Base-by-base conservation (phyloP, 1,140 invertebrate genomes). In the Dinothrombium tinctorium region DNA sequence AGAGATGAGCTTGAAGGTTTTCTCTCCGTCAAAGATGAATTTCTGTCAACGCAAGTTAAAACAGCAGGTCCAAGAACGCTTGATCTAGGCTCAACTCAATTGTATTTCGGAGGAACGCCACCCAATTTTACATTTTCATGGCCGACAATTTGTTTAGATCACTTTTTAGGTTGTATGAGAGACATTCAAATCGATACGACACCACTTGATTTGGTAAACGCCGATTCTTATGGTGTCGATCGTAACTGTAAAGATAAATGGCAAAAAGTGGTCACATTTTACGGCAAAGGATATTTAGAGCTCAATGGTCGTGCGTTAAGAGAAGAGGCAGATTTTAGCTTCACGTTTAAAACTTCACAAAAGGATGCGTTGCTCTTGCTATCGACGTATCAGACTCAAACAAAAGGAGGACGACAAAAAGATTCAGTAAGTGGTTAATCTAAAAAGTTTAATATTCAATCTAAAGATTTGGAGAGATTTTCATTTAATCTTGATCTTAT, bases 81-180 rank as follows among this genome's bases (percentile, higher is more conserved):
- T 33, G 58, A 63, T 20, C 47, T 66, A 5, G 47, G 51, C 32
- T 43, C 49, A 22, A 50, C 49, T 11, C 49, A 50, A 15, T 45
- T 65, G 52, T 83, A 76, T 55, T 65, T 82, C 47, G 81, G 80
- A 7, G 82, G 81, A 1, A 63, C 77, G 8, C 73, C 79, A 15
- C 77, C 78, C 3, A 73, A 71, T 50, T 69, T 68, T 47, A 51
- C 40, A 31, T 44, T 49, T 50, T 4, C 44, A 53, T 43, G 53
- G 36, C 31, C 55, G 20, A 53, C 51, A 25, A 21, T 55, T n/a
- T 33, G 42, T n/a, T 48, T 54, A 23, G 57, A 65, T 41, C 68
- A 74, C 1, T 74, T 80, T 54, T 59, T 80, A 15, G 82, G 82
- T 5, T 86, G 80, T 51, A 69, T 89, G 60, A 71, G 73, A 11